These are phyloP conservation scores for Limenitis camilla DNA, from an alignment of 2,888 invertebrate species.

Conservation along the genomic window DNA sequence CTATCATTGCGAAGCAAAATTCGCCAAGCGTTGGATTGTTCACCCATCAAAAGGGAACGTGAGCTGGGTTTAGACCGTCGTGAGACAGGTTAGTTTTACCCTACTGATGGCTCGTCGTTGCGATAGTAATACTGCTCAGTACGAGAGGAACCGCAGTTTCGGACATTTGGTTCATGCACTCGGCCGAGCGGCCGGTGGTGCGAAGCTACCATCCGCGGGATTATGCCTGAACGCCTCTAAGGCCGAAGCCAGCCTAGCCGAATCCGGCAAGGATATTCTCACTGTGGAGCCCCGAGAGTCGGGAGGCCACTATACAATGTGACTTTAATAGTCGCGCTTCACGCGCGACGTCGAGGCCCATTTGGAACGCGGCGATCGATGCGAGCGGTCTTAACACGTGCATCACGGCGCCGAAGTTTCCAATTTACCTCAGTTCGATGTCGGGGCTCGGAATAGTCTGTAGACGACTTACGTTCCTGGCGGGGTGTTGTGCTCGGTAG, in stretches of 20 bases:
- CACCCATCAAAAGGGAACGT: constrained; percentile 79
- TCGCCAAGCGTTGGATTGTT: constrained; percentile 40
- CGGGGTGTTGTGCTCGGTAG: no score
- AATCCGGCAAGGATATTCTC: constrained; percentile 1
- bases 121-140: constrained; percentile 67
- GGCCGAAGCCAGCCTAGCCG: constrained; percentile 52
- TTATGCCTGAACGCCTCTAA: constrained; percentile 77
- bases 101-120: constrained; percentile 72
- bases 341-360: constrained; percentile 51
- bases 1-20: constrained; percentile 83
- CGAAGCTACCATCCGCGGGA: constrained; percentile 73
- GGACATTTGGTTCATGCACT: constrained; percentile 30
- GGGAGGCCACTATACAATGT: constrained; percentile 59
- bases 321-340: constrained; percentile 45
- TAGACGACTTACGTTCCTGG: no score
- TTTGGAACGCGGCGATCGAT: constrained; percentile 25
- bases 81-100: constrained; percentile 78
- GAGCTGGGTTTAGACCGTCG: constrained; percentile 80
- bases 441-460: no score
- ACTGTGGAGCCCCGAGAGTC: constrained; percentile 6
- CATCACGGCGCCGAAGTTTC: no score
- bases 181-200: constrained; percentile 71
- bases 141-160: background rate
- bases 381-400: constrained; percentile 38
- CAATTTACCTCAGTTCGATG: no score